A percentile compares a stretch with the other conserved stretches of the same genome.
Conservation (phyloP, 2,888 invertebrate species). For the Zaprionus lineosus region DNA sequence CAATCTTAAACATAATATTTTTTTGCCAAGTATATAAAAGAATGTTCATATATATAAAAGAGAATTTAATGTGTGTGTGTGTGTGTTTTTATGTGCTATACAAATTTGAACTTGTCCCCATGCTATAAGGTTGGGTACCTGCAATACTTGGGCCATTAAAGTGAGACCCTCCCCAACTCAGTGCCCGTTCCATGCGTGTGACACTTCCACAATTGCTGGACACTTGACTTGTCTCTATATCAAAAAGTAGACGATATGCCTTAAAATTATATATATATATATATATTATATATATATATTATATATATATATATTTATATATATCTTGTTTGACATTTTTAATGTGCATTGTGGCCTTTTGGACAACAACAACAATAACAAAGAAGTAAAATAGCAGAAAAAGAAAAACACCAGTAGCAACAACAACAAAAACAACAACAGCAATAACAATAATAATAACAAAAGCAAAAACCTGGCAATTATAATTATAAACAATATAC, state of each 20-base stretch:
- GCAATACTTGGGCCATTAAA: slow-evolving; percentile 36
- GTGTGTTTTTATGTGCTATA: neutral
- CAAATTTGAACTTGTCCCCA: slow-evolving; percentile 56
- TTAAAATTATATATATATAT: too few species aligned
- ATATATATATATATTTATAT: slow-evolving; percentile 8
- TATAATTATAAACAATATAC: slow-evolving; percentile 71
- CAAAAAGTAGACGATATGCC: too few species aligned
- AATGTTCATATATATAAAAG: too few species aligned
- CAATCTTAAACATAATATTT: too few species aligned
- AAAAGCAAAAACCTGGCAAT: slow-evolving; percentile 41
- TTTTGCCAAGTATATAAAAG: too few species aligned
- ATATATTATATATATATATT: slow-evolving; percentile 4
- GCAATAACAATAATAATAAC: slow-evolving; percentile 73
- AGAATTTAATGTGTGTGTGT: too few species aligned
- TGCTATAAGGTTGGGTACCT: slow-evolving; percentile 19
- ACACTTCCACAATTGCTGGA: slow-evolving; percentile 11
- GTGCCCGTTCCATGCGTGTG: slow-evolving; percentile 20
- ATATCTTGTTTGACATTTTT: slow-evolving; percentile 42
- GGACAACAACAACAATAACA: slow-evolving; percentile 26
- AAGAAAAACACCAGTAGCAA: neutral
- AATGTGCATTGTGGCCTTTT: slow-evolving; percentile 70
- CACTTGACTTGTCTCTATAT: slow-evolving; percentile 10
- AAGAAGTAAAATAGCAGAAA: neutral
- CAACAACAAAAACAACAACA: slow-evolving; percentile 8
- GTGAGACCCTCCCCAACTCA: slow-evolving; percentile 1